Evolutionary conservation across 1,140 invertebrate genomes (phyloP).

Genomic region (Carposina sasakii): DNA sequence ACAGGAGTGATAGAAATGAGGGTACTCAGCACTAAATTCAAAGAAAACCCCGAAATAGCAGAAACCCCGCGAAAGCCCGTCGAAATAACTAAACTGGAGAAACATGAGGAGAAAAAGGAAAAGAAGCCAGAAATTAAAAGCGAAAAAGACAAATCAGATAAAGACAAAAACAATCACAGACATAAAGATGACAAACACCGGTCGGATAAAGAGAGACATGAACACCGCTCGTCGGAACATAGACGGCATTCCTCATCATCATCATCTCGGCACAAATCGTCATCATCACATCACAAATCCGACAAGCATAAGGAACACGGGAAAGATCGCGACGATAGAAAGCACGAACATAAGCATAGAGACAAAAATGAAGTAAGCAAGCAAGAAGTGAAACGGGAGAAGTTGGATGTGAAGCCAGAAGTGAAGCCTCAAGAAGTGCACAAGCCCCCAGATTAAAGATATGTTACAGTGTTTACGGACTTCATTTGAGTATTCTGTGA

Average conservation of each 20-base stretch:
- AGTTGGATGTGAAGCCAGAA: conserved; percentile 16
- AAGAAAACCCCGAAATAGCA: conserved; percentile 49
- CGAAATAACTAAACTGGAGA: conserved; percentile 39
- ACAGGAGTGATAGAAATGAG: conserved; percentile 69
- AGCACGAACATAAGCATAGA: conserved; percentile 37
- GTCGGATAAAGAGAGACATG: not conserved
- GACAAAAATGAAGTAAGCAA: conserved; percentile 27
- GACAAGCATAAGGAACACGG: conserved; percentile 46
- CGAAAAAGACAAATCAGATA: conserved; percentile 28
- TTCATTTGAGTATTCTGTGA: too few species aligned
- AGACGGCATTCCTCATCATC: conserved; percentile 45
- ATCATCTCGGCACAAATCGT: conserved; percentile 50
- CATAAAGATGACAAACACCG: conserved; percentile 14
- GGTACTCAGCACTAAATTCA: conserved; percentile 58
- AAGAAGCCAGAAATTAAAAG: conserved; percentile 13
- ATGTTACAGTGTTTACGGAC: conserved; percentile 1
- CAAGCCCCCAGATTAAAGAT: conserved; percentile 51
- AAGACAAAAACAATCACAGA: conserved; percentile 19
- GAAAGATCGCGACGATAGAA: conserved; percentile 42
- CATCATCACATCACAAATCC: conserved; percentile 49
- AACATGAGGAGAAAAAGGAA: conserved; percentile 41
- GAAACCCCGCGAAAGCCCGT: conserved; percentile 40
- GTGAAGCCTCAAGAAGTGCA: conserved; percentile 36
- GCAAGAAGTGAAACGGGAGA: conserved; percentile 9
- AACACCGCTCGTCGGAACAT: conserved; percentile 21